Conservation (phyloP, 2,888 invertebrate species). For the Stramonita haemastoma region DNA sequence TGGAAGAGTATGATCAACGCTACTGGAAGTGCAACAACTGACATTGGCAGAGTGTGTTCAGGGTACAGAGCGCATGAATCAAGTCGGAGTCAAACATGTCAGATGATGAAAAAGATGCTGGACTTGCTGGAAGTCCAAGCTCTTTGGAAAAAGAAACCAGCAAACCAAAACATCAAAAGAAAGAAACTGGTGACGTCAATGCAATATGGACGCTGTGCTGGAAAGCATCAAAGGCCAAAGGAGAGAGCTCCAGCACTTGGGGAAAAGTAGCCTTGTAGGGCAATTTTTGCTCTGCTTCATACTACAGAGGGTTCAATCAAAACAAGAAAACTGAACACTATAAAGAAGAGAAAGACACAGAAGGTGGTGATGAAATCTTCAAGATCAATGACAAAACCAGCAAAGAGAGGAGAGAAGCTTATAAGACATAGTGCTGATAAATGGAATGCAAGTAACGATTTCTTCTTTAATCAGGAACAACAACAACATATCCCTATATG, state of each 20-base stretch:
- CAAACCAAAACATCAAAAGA: not conserved
- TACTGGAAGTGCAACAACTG: not conserved
- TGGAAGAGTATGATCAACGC: not conserved
- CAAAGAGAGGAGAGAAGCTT: slow-evolving; percentile 5
- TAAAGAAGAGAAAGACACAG: slow-evolving; percentile 12
- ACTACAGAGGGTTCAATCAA: not conserved
- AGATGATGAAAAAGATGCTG: not conserved
- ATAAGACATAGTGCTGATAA: not conserved
- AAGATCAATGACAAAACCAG: not conserved
- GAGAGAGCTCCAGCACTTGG: not conserved
- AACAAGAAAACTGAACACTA: not conserved
- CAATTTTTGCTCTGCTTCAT: not conserved
- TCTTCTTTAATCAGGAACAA: slow-evolving; percentile 17
- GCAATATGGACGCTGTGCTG: slow-evolving; percentile 1
- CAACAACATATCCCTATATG: too few relatives aligned
- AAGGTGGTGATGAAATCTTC: not conserved
- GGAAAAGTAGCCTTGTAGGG: not conserved
- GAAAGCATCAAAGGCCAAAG: not conserved
- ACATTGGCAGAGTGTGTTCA: not conserved
- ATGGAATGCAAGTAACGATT: not conserved
- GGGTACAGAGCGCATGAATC: slow-evolving; percentile 6
- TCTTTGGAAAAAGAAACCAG: not conserved
- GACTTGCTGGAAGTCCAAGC: not conserved
- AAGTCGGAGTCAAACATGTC: not conserved
- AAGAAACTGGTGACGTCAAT: not conserved